Percentiles rank a stretch among this genome's conserved stretches.
These are phyloP conservation scores for Rhagoletis zephyria DNA, from an alignment of 1,140 invertebrate genomes.

Conservation along the genomic window DNA sequence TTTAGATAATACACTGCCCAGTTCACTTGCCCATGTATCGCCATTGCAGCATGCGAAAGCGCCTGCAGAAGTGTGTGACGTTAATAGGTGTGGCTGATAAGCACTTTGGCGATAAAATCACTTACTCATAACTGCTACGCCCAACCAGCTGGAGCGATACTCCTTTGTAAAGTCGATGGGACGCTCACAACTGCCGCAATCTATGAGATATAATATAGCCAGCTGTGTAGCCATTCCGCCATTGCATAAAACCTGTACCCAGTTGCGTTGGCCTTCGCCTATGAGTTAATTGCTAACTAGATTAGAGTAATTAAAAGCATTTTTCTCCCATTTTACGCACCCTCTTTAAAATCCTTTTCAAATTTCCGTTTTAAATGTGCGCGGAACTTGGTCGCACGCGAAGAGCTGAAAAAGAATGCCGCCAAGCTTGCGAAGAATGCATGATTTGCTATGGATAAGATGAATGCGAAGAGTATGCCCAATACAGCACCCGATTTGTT, in stretches of 20 bases:
- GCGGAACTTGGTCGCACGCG: slow-evolving; percentile 87
- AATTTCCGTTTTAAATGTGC: slow-evolving; percentile 81
- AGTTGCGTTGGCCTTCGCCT: slow-evolving; percentile 84
- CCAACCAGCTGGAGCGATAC: slow-evolving; percentile 87
- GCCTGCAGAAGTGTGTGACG: slow-evolving; percentile 74
- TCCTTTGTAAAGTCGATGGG: slow-evolving; percentile 85
- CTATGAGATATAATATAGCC: slow-evolving; percentile 85
- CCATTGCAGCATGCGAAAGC: slow-evolving; percentile 88
- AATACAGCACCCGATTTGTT: slow-evolving; percentile 81
- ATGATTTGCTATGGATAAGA: slow-evolving; percentile 86
- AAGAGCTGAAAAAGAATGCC: slow-evolving; percentile 86
- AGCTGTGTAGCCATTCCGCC: slow-evolving; percentile 87
- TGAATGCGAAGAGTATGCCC: slow-evolving; percentile 84
- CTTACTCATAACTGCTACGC: slow-evolving; percentile 83
- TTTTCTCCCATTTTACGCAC: slow-evolving; percentile 69
- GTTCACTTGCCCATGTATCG: slow-evolving; percentile 93
- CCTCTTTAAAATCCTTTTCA: slow-evolving; percentile 88
- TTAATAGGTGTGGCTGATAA: background rate
- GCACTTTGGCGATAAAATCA: background rate
- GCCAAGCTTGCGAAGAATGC: slow-evolving; percentile 83
- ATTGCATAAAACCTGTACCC: slow-evolving; percentile 93
- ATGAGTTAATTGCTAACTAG: background rate
- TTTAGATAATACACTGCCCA: slow-evolving; percentile 83
- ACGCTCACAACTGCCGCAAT: slow-evolving; percentile 84
- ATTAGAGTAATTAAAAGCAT: background rate